phyloP scores from a whole-genome alignment of 2,888 invertebrate genomes.

The Hipparchia sbordonii region DNA sequence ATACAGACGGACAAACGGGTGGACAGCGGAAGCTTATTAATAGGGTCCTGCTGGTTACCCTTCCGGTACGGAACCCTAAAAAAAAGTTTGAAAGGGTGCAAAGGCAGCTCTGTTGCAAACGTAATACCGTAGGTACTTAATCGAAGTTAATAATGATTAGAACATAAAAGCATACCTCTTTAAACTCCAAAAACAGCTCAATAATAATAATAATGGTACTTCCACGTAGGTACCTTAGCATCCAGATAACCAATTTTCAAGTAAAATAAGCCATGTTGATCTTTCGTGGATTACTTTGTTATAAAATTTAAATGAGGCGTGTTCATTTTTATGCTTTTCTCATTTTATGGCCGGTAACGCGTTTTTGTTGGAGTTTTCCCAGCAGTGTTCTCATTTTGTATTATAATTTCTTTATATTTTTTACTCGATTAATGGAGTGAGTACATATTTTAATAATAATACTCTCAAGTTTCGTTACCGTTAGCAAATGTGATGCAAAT shows the following conservation, averaged over 20 bases:
- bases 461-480: too few species aligned
- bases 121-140: too few species aligned
- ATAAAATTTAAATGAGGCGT: slow-evolving; percentile 30
- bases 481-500: too few species aligned
- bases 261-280: slow-evolving; percentile 35
- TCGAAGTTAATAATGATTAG: too few species aligned
- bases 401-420: slow-evolving; percentile 16
- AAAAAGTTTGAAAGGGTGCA: too few species aligned
- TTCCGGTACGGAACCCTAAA: too few species aligned
- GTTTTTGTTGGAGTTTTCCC: slow-evolving; percentile 17
- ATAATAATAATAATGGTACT: slow-evolving; percentile 1
- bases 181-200: slow-evolving; percentile 11
- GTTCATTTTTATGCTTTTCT: slow-evolving; percentile 28
- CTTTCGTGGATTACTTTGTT: slow-evolving; percentile 35
- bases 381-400: slow-evolving; percentile 12
- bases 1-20: too few species aligned
- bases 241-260: slow-evolving; percentile 27
- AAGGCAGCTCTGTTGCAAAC: too few species aligned
- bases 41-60: too few species aligned
- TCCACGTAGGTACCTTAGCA: background rate
- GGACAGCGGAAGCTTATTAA: too few species aligned
- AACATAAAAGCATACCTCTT: slow-evolving; percentile 5
- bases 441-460: background rate
- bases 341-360: slow-evolving; percentile 18
- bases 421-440: slow-evolving; percentile 12